These are phyloP conservation scores for Naja naja DNA, from an alignment of 2,113 vertebrate species.

Conservation along the genomic window DNA sequence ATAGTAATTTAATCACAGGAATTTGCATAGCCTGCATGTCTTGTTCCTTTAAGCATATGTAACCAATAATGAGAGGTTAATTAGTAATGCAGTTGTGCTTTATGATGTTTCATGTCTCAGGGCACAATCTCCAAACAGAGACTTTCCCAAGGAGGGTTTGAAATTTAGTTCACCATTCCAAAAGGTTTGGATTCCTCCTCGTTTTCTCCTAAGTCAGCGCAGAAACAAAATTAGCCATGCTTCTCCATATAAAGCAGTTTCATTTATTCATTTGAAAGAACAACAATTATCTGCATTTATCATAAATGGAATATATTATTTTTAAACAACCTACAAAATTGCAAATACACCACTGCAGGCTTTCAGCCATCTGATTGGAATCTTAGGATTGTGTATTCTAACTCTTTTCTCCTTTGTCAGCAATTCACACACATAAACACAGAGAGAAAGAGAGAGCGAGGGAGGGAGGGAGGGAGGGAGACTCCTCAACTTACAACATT, in stretches of 20 bases:
- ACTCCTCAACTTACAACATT: background rate
- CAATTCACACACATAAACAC: background rate
- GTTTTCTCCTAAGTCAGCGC: background rate
- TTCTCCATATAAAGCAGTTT: background rate
- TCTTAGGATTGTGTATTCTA: background rate
- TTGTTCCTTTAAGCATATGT: slow-evolving; percentile 48
- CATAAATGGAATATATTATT: background rate
- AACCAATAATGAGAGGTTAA: slow-evolving; percentile 43
- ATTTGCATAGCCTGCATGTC: slow-evolving; percentile 52
- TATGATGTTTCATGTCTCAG: slow-evolving; percentile 36
- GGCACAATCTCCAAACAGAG: slow-evolving; percentile 22
- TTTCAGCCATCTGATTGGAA: background rate
- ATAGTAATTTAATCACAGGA: slow-evolving; percentile 60
- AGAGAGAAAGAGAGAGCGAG: too few relatives aligned
- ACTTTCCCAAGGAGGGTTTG: slow-evolving; percentile 14
- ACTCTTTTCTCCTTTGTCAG: background rate
- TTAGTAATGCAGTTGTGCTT: slow-evolving; percentile 36
- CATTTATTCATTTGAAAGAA: background rate
- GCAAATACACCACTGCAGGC: background rate
- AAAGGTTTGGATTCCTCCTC: background rate
- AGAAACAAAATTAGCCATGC: background rate
- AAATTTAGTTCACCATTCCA: slow-evolving; percentile 3
- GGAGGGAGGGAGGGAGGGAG: too few relatives aligned
- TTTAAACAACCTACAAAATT: background rate
- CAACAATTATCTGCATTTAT: background rate